phyloP scores from a whole-genome alignment of 1,140 invertebrate species.

The Drosophila arawakana region DNA sequence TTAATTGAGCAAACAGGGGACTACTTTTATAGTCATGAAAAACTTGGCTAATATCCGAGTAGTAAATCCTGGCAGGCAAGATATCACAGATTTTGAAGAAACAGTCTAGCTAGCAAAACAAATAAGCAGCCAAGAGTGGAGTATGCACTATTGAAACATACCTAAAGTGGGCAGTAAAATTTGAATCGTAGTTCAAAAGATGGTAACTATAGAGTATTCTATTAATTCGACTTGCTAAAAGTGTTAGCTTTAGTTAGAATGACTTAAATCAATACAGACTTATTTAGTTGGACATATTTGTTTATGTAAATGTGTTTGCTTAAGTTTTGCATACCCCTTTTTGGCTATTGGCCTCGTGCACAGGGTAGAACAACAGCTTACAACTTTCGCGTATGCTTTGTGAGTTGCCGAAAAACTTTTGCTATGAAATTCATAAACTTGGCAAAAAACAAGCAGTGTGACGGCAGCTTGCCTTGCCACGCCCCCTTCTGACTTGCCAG shows the following conservation, averaged over 20 bases:
- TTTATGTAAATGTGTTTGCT: slow-evolving; percentile 2
- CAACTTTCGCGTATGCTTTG: slow-evolving; percentile 64
- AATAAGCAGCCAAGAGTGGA: not conserved
- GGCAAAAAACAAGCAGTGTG: slow-evolving; percentile 64
- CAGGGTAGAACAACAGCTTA: slow-evolving; percentile 66
- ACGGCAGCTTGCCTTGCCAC: slow-evolving; percentile 12
- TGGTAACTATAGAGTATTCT: not conserved
- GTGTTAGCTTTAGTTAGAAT: not conserved
- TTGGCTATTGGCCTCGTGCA: not conserved
- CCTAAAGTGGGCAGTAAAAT: not conserved
- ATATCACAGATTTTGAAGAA: slow-evolving; percentile 61
- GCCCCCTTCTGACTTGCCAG: not conserved
- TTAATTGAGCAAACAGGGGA: slow-evolving; percentile 45
- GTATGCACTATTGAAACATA: not conserved
- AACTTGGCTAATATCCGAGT: slow-evolving; percentile 51
- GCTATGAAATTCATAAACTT: slow-evolving; percentile 82
- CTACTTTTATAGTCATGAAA: slow-evolving; percentile 39
- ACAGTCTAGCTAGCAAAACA: slow-evolving; percentile 4
- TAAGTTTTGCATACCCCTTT: not conserved
- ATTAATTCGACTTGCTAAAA: not conserved
- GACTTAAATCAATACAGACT: not conserved
- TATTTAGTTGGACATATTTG: slow-evolving; percentile 1
- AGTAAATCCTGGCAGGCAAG: slow-evolving; percentile 50
- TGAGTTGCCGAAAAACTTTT: slow-evolving; percentile 71
- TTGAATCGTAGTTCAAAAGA: too few relatives aligned